Conservation (phyloP, 2,113 vertebrate species). For the Uria lomvia region DNA sequence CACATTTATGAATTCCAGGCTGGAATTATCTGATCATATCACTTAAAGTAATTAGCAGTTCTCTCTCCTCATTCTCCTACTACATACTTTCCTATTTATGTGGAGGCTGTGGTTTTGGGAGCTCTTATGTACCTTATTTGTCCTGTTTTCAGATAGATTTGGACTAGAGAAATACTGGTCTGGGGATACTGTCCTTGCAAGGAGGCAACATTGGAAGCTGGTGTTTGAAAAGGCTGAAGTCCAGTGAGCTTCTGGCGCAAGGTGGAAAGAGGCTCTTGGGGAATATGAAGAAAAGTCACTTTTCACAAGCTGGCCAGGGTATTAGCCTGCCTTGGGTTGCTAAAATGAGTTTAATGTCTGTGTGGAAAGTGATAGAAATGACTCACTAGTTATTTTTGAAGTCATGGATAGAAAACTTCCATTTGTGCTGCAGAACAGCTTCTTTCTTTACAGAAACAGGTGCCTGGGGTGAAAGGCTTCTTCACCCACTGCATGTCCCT, state of each 20-base stretch:
- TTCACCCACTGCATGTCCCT: neutral
- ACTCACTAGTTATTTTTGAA: neutral
- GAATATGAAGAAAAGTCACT: neutral
- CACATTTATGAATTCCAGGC: neutral
- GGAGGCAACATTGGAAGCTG: neutral
- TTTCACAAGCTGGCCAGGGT: neutral
- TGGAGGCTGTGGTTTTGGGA: neutral
- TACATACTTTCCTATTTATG: neutral
- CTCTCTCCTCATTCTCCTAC: neutral
- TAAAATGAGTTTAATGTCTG: neutral
- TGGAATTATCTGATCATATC: neutral
- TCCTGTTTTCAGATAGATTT: neutral
- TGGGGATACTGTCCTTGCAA: neutral
- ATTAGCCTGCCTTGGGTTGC: neutral
- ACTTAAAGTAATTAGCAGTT: neutral
- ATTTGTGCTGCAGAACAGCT: neutral
- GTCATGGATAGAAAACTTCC: neutral
- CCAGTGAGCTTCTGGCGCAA: neutral
- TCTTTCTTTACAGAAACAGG: neutral
- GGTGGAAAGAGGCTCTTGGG: neutral
- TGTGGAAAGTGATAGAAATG: neutral
- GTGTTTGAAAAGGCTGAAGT: neutral
- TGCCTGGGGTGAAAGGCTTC: neutral
- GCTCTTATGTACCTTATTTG: neutral
- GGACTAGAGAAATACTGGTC: neutral